phyloP scores from a whole-genome alignment of 2,113 vertebrate genomes.

The Daboia siamensis region DNA sequence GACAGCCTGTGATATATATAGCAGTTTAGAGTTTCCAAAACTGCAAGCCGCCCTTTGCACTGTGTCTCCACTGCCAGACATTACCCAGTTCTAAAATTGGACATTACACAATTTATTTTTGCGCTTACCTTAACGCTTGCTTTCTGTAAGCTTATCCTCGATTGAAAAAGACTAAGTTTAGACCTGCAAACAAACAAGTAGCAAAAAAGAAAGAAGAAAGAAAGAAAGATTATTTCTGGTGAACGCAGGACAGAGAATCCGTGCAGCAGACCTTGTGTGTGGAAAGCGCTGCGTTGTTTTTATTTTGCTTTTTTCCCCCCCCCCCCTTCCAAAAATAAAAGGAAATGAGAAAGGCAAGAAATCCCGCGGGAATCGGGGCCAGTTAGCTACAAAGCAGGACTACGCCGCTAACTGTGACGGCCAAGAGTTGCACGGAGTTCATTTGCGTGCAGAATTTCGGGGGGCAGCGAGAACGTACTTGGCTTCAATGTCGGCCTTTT shows the following conservation, averaged over 20 bases:
- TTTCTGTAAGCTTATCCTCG: constrained; percentile 99
- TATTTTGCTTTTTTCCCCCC: background rate
- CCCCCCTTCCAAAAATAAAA: background rate
- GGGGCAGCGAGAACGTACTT: constrained; percentile 79
- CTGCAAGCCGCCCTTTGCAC: accelerated
- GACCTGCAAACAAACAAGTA: constrained; percentile 75
- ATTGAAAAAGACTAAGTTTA: constrained; percentile 97
- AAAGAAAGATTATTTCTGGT: background rate
- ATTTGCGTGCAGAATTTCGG: constrained; percentile 37
- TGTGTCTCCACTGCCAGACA: background rate
- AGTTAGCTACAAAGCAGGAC: background rate
- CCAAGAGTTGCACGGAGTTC: background rate
- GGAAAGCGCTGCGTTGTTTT: background rate
- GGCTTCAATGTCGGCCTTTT: constrained; percentile 97
- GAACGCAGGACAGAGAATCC: background rate
- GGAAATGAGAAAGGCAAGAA: background rate
- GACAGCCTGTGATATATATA: background rate
- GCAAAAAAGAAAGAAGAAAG: constrained; percentile 6
- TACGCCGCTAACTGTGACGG: accelerated
- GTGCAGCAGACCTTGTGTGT: too few relatives aligned
- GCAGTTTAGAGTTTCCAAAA: background rate
- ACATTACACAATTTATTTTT: background rate
- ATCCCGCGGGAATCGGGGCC: background rate
- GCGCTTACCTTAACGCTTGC: constrained; percentile 95
- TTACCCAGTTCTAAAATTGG: background rate